These are phyloP conservation scores for Alosa alosa DNA, from an alignment of 2,113 vertebrate species.

Conservation along the genomic window DNA sequence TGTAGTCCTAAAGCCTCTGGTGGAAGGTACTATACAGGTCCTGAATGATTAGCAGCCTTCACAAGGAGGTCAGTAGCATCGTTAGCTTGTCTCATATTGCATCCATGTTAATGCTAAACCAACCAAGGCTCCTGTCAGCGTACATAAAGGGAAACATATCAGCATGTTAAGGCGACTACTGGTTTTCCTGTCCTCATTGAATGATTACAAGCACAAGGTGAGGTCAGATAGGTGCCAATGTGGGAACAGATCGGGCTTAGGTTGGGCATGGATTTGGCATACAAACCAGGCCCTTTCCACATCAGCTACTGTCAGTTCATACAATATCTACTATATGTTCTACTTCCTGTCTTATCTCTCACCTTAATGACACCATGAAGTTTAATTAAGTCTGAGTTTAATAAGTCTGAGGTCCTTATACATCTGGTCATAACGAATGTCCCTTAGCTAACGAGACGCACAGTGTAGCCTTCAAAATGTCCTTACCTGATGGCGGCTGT, in stretches of 20 bases:
- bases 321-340: not conserved
- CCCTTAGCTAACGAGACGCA: not conserved
- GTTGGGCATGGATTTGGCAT: not conserved
- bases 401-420: not conserved
- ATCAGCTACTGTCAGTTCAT: not conserved
- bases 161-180: not conserved
- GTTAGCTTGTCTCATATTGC: not conserved
- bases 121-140: not conserved
- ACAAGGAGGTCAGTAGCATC: not conserved
- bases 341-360: not conserved
- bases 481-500: not conserved
- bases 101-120: not conserved
- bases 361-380: not conserved
- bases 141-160: not conserved
- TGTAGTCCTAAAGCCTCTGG: not conserved
- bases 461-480: not conserved
- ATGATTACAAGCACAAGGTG: not conserved
- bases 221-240: not conserved
- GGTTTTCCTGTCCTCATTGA: not conserved
- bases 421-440: not conserved
- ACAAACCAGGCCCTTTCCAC: not conserved
- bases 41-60: conserved; percentile 4
- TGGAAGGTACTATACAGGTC: not conserved
- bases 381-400: not conserved
- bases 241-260: not conserved